Conservation (phyloP, 2,888 invertebrate genomes). For the Cynaeus angustus region DNA sequence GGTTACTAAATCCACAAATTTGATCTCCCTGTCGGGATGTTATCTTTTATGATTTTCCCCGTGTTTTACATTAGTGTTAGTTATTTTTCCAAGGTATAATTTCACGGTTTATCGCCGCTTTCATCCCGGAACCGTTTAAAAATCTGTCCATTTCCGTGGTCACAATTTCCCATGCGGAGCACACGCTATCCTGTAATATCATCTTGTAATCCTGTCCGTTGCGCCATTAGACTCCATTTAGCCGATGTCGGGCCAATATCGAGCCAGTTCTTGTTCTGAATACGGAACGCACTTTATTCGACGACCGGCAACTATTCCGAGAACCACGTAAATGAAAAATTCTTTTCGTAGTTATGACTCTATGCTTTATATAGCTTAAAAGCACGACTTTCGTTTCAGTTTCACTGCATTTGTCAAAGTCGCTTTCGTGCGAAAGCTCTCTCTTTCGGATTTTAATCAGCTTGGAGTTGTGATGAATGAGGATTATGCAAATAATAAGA, state of each 20-base stretch:
- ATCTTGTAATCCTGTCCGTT: slow-evolving; percentile 51
- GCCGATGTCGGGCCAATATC: slow-evolving; percentile 50
- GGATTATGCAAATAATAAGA: slow-evolving; percentile 38
- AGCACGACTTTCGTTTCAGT: slow-evolving; percentile 55
- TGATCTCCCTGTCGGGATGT: no score
- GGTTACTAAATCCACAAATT: no score
- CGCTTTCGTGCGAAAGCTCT: slow-evolving; percentile 21
- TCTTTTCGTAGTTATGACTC: slow-evolving; percentile 52
- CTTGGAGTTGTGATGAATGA: slow-evolving; percentile 29
- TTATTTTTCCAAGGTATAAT: no score
- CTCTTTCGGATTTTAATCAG: slow-evolving; percentile 30
- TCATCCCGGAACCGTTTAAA: no score
- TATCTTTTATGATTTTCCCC: no score
- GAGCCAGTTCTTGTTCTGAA: slow-evolving; percentile 44
- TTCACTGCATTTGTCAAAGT: slow-evolving; percentile 54
- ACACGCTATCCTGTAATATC: slow-evolving; percentile 48
- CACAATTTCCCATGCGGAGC: slow-evolving; percentile 42
- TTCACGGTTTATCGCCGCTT: no score
- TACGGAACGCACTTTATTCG: slow-evolving; percentile 44
- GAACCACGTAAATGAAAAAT: slow-evolving; percentile 57
- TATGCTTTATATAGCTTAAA: slow-evolving; percentile 39
- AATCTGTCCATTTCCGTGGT: background rate
- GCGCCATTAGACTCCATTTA: slow-evolving; percentile 51
- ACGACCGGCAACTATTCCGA: slow-evolving; percentile 31
- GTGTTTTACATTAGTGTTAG: no score